Percentiles rank a stretch among this genome's conserved stretches.
phyloP scores from a whole-genome alignment of 2,113 vertebrate species.

The Gambusia holbrooki region DNA sequence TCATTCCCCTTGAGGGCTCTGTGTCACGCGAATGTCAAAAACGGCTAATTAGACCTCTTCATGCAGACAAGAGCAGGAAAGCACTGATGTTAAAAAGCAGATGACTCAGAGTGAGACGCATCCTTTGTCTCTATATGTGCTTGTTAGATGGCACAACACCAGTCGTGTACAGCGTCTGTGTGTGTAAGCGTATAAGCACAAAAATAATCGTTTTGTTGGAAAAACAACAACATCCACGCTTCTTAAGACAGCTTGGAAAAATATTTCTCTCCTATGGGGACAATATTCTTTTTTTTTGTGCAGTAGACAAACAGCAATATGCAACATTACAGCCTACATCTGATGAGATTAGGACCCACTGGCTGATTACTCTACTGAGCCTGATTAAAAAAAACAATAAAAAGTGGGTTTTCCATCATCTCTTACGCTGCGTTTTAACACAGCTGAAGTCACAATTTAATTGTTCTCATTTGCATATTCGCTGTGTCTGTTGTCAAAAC shows the following conservation, averaged over 20 bases:
- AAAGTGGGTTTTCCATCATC: slow-evolving; percentile 21
- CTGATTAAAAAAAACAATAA: not conserved
- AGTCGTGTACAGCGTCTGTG: not conserved
- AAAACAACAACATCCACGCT: not conserved
- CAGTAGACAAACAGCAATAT: not conserved
- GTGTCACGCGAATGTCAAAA: slow-evolving; percentile 79
- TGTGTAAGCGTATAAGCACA: slow-evolving; percentile 12
- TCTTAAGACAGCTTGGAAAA: not conserved
- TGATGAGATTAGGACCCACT: slow-evolving; percentile 1
- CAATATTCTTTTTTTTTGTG: not conserved
- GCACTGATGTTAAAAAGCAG: slow-evolving; percentile 63
- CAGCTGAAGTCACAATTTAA: slow-evolving; percentile 33
- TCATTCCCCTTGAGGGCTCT: slow-evolving; percentile 69
- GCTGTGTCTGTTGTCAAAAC: slow-evolving; percentile 28
- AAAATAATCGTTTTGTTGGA: not conserved
- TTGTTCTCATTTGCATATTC: slow-evolving; percentile 37
- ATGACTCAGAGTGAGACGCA: slow-evolving; percentile 57
- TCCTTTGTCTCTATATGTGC: slow-evolving; percentile 42
- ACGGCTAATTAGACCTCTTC: slow-evolving; percentile 79
- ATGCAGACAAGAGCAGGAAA: slow-evolving; percentile 60
- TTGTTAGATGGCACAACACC: slow-evolving; percentile 22
- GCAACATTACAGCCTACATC: slow-evolving; percentile 9
- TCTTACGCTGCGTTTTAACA: slow-evolving; percentile 9
- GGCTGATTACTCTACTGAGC: not conserved
- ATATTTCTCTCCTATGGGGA: not conserved